Evolutionary conservation across 2,113 vertebrate genomes (phyloP).

Genomic region (rat (Rattus norvegicus)): DNA sequence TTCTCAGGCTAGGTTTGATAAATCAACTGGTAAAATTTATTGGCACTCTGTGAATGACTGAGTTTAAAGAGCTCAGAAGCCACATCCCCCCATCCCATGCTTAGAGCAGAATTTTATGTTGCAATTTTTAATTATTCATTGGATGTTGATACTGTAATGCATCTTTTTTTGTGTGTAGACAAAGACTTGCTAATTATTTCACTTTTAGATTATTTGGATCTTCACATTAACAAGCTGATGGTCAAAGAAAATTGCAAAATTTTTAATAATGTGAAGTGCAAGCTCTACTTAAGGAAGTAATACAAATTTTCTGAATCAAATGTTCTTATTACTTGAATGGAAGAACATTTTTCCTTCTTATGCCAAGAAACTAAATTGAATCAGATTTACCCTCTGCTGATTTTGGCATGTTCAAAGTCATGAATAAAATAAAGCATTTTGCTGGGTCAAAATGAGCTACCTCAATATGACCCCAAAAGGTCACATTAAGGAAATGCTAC

Average conservation of each 20-base stretch:
- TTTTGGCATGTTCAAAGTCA: constrained; percentile 60
- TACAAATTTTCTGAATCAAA: constrained; percentile 49
- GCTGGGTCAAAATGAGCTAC: neutral
- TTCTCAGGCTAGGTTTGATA: neutral
- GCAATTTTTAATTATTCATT: neutral
- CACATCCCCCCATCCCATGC: neutral
- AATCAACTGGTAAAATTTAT: neutral
- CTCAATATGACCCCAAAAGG: neutral
- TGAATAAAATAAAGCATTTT: constrained; percentile 67
- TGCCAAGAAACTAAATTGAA: constrained; percentile 52
- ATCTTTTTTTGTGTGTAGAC: neutral
- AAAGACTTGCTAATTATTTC: constrained; percentile 24
- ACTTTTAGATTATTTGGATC: constrained; percentile 16
- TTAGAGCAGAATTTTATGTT: neutral
- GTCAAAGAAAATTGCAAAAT: constrained; percentile 19
- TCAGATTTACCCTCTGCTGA: constrained; percentile 36
- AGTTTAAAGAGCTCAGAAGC: neutral
- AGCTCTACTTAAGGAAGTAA: neutral
- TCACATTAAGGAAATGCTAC: neutral
- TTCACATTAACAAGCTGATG: constrained; percentile 20
- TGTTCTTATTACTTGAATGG: constrained; percentile 48
- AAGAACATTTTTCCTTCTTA: constrained; percentile 53
- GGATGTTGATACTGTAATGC: neutral
- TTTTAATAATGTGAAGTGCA: neutral
- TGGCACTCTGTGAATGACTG: neutral